Base-by-base conservation (phyloP, 2,113 vertebrate species). In the Odocoileus hemionus region DNA sequence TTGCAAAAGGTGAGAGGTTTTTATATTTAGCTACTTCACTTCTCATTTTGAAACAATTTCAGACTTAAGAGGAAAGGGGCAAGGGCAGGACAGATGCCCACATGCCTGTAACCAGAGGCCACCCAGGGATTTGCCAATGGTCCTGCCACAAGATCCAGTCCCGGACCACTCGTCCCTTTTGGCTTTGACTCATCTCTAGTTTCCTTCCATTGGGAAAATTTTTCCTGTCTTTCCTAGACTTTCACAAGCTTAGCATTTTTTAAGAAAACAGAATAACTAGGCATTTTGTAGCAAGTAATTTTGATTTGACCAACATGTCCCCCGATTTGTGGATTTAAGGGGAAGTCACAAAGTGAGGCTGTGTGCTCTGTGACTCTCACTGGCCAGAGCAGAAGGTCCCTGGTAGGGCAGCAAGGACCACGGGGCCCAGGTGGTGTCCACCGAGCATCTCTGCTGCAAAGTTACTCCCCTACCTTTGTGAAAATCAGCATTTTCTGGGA, bases 81-180 rank as follows among this genome's bases (percentile, higher is more conserved):
- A 30, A 64, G 52, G 21, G 16, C 17, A 6, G 25, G 45, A 45
- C 21, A 30, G 79, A 79, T 2, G 7, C 14, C 57, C 2, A 3
- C 4, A 1, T 3, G 6, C 33, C 52, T n/a, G 28, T 52, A 17
- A 55, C 55, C 26, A 26, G 25, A 47, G 21, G 23, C 26, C 36
- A 26, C 1, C 1, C 1, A 4, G 15, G 1, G 74, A 36, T 7
- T 30, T 26, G 11, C 70, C 8, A 8, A 2, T 0, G 16, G 7
- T 16, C 89, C 39, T 9, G 0, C 47, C 45, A 8, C 7, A 7
- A 70, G 67, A 7, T 1, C 5, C 0, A 3, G 4, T 16, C 11
- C 26, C 16, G 6, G 45, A 19, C 43, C 30, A 5, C 23, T 2
- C 0, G 1, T 4, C 16, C 5, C 2, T 0, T 13, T 10, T 7